phyloP scores from a whole-genome alignment of 2,797 vertebrate species.

The Heteromormyrus szaboi region DNA sequence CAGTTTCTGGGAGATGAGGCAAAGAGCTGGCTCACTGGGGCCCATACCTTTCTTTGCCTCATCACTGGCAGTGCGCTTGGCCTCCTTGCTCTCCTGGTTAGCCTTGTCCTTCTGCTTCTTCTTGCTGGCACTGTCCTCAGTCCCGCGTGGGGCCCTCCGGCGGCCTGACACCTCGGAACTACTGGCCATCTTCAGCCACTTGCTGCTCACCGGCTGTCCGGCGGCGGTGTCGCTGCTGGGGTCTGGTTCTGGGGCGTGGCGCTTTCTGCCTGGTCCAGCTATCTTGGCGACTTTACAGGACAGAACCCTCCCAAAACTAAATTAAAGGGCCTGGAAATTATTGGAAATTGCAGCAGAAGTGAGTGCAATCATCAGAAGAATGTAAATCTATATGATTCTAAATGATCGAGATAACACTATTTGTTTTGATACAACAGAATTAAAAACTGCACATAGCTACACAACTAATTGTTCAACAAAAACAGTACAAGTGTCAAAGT shows the following conservation, averaged over 20 bases:
- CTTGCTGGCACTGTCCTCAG: slow-evolving; percentile 77
- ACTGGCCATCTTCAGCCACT: slow-evolving; percentile 96
- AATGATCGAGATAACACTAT: neutral
- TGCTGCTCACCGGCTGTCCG: slow-evolving; percentile 80
- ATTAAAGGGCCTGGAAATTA: slow-evolving; percentile 62
- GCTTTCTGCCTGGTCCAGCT: slow-evolving; percentile 97
- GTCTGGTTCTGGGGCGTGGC: slow-evolving; percentile 96
- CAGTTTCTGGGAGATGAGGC: neutral
- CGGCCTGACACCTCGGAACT: slow-evolving; percentile 63
- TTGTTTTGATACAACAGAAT: neutral
- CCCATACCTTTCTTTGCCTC: slow-evolving; percentile 70
- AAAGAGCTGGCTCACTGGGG: neutral
- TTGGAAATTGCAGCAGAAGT: neutral
- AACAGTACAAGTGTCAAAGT: neutral
- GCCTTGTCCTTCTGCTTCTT: slow-evolving; percentile 94
- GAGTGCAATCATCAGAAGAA: neutral
- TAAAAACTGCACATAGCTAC: neutral
- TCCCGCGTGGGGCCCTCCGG: slow-evolving; percentile 65
- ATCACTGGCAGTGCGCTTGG: slow-evolving; percentile 60
- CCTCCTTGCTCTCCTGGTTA: slow-evolving; percentile 92
- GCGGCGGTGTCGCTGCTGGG: slow-evolving; percentile 83
- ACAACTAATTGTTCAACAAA: neutral
- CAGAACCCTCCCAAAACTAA: slow-evolving; percentile 80
- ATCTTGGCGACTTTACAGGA: slow-evolving; percentile 94
- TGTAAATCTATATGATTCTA: neutral